phyloP scores from a whole-genome alignment of 1,140 invertebrate species.

The Hylaeus anthracinus region DNA sequence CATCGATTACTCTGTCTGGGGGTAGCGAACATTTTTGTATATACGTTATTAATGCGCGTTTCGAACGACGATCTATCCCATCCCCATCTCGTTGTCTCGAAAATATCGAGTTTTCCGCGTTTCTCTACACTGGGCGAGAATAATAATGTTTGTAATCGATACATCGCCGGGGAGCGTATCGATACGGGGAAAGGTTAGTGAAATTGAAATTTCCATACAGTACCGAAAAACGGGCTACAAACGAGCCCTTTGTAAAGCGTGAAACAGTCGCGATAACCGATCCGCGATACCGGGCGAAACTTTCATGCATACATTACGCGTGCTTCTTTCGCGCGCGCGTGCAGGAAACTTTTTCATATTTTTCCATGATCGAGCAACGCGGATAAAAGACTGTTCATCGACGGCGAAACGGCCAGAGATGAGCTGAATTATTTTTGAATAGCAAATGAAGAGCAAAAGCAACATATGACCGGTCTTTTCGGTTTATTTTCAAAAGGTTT shows the following conservation, averaged over 20 bases:
- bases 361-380: no score
- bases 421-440: background rate
- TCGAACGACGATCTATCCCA: background rate
- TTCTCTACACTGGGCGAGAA: background rate
- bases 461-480: no score
- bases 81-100: background rate
- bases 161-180: background rate
- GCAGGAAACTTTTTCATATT: background rate
- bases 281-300: background rate
- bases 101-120: background rate
- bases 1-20: background rate
- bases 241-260: conserved; percentile 29
- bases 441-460: no score
- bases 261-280: conserved; percentile 25
- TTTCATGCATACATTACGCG: conserved; percentile 30
- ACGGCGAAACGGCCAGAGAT: background rate
- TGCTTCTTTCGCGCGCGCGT: conserved; percentile 8
- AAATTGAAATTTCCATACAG: conserved; percentile 36
- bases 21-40: background rate
- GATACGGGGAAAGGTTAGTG: no score
- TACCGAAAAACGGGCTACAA: background rate
- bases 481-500: no score
- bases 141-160: conserved; percentile 13
- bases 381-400: no score
- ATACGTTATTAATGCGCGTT: background rate